Percentiles rank a stretch among this genome's conserved stretches.
Evolutionary conservation across 1,140 invertebrate genomes (phyloP).

Genomic region (Drosophila sturtevanti): DNA sequence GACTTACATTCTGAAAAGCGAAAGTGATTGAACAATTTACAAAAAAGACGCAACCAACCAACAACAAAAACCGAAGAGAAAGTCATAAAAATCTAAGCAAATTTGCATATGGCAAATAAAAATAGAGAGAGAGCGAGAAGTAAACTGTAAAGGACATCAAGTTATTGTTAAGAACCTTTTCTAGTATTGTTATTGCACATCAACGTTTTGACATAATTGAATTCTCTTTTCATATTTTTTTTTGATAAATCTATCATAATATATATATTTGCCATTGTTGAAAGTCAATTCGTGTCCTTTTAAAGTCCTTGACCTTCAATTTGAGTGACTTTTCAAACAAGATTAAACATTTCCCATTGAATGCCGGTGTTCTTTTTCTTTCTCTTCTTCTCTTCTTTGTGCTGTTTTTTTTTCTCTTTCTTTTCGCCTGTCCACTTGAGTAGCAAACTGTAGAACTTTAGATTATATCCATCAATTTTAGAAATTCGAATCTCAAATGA

Average conservation of each 20-base stretch:
- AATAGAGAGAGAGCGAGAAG: neutral
- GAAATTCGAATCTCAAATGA: slow-evolving; percentile 53
- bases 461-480: slow-evolving; percentile 36
- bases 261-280: neutral
- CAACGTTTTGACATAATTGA: neutral
- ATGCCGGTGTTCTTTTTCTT: slow-evolving; percentile 25
- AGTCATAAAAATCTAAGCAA: slow-evolving; percentile 39
- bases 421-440: slow-evolving; percentile 37
- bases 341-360: slow-evolving; percentile 34
- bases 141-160: neutral
- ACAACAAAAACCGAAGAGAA: neutral
- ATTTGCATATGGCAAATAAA: slow-evolving; percentile 40
- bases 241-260: neutral
- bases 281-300: neutral
- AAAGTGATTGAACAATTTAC: slow-evolving; percentile 59
- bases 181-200: too few relatives aligned
- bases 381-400: slow-evolving; percentile 1
- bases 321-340: slow-evolving; percentile 8
- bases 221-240: neutral
- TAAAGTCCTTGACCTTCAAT: neutral
- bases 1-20: slow-evolving; percentile 49
- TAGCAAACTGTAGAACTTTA: slow-evolving; percentile 27
- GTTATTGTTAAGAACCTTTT: neutral
- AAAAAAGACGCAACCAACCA: neutral
- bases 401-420: slow-evolving; percentile 23